Evolutionary conservation across 2,113 vertebrate genomes (phyloP).

Genomic region (Vimba vimba): DNA sequence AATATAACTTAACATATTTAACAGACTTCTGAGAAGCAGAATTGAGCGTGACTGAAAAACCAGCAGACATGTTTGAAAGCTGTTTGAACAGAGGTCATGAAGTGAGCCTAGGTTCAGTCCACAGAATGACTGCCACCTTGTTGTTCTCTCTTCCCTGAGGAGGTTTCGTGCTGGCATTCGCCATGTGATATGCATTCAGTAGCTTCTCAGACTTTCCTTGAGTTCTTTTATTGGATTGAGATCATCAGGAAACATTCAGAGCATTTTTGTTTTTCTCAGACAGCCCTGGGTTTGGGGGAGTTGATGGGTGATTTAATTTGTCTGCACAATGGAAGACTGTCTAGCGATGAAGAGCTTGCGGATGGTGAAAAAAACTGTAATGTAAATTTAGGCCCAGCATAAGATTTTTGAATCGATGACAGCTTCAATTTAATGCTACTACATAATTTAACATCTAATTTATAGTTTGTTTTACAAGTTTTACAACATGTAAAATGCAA

Average conservation of each 20-base stretch:
- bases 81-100: conserved; percentile 10
- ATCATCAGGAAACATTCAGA: conserved; percentile 60
- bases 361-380: neutral
- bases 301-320: conserved; percentile 34
- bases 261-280: conserved; percentile 41
- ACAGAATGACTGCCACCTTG: conserved; percentile 4
- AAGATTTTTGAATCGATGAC: neutral
- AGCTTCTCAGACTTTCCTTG: conserved; percentile 27
- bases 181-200: conserved; percentile 59
- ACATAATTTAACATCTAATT: conserved; percentile 15
- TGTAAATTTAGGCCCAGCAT: neutral
- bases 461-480: conserved; percentile 26
- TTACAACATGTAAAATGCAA: conserved; percentile 11
- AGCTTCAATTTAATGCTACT: neutral
- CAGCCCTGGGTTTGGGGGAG: neutral
- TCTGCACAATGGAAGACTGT: conserved; percentile 1
- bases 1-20: neutral
- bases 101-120: neutral
- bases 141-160: neutral
- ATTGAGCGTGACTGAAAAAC: neutral
- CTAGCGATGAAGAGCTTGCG: neutral
- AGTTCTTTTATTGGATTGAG: conserved; percentile 51
- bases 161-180: neutral
- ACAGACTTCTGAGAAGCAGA: neutral
- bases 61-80: neutral